Evolutionary conservation across 2,888 invertebrate species (phyloP).

Genomic region (Acanthoscelides obtectus): DNA sequence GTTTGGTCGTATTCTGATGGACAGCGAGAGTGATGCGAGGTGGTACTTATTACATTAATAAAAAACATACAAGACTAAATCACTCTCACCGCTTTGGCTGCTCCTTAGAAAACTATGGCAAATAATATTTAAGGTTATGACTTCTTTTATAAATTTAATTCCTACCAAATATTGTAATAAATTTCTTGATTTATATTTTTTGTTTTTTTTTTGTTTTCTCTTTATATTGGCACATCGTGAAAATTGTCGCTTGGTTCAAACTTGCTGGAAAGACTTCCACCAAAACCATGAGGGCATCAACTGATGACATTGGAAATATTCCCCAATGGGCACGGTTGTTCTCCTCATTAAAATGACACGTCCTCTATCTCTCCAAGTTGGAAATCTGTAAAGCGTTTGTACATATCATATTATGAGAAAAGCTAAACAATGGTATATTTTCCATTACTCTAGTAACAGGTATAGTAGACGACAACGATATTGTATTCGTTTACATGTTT

Average conservation of each 20-base stretch:
- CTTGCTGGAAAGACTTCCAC: neutral
- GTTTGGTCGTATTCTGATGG: slow-evolving; percentile 34
- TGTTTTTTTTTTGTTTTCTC: slow-evolving; percentile 40
- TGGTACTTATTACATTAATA: slow-evolving; percentile 29
- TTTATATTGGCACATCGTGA: slow-evolving; percentile 4
- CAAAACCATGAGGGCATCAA: no score
- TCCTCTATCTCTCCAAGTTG: no score
- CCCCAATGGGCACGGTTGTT: no score
- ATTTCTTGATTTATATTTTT: slow-evolving; percentile 49
- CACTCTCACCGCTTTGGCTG: slow-evolving; percentile 33
- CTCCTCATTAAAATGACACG: no score
- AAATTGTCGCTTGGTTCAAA: neutral
- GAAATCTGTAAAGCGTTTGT: no score
- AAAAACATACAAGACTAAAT: slow-evolving; percentile 39
- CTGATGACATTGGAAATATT: no score
- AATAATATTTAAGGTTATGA: slow-evolving; percentile 43
- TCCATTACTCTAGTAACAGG: no score
- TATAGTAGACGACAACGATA: no score
- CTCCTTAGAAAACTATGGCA: slow-evolving; percentile 38
- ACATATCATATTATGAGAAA: no score
- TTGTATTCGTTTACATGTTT: no score
- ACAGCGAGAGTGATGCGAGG: slow-evolving; percentile 26
- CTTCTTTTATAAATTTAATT: slow-evolving; percentile 46
- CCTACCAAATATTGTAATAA: slow-evolving; percentile 53
- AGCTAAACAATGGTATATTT: no score